phyloP scores from a whole-genome alignment of 2,113 vertebrate species.

The Mesocricetus auratus region DNA sequence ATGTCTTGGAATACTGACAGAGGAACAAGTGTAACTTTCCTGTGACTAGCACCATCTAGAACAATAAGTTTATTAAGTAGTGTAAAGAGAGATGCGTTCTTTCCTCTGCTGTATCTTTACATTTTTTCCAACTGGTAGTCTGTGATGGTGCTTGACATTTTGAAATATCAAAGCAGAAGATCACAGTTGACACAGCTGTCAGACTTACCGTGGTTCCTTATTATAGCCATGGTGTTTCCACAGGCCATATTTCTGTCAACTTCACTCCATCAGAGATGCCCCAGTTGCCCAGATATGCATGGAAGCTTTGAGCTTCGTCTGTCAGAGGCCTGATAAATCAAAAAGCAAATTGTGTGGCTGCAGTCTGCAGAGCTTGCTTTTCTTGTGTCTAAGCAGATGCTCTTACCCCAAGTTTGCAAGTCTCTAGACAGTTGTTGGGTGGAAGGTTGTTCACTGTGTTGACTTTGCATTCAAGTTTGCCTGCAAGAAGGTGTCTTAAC shows the following conservation, averaged over 20 bases:
- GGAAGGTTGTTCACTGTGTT: conserved; percentile 35
- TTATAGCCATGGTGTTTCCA: conserved; percentile 83
- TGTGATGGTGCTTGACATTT: conserved; percentile 72
- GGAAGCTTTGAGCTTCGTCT: conserved; percentile 75
- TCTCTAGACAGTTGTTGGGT: conserved; percentile 41
- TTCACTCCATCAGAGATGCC: conserved; percentile 81
- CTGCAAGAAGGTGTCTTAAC: conserved; percentile 52
- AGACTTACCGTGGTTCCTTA: conserved; percentile 80
- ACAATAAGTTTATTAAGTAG: conserved; percentile 58
- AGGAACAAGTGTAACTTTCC: neutral
- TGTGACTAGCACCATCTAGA: conserved; percentile 43
- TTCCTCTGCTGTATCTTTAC: conserved; percentile 38
- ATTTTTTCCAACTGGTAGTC: neutral
- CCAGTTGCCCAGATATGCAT: conserved; percentile 79
- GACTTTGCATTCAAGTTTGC: conserved; percentile 66
- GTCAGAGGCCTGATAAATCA: conserved; percentile 84
- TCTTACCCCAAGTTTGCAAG: conserved; percentile 66
- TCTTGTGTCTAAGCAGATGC: neutral
- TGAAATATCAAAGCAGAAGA: conserved; percentile 80
- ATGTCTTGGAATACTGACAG: neutral
- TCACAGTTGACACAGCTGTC: conserved; percentile 79
- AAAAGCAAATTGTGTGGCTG: conserved; percentile 73
- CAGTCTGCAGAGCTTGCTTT: conserved; percentile 73
- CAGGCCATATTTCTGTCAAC: conserved; percentile 83
- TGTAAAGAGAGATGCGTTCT: neutral